Percentiles rank a stretch among this genome's conserved stretches.
Conservation (phyloP, 1,140 invertebrate species). For the Bathynomus jamesi region DNA sequence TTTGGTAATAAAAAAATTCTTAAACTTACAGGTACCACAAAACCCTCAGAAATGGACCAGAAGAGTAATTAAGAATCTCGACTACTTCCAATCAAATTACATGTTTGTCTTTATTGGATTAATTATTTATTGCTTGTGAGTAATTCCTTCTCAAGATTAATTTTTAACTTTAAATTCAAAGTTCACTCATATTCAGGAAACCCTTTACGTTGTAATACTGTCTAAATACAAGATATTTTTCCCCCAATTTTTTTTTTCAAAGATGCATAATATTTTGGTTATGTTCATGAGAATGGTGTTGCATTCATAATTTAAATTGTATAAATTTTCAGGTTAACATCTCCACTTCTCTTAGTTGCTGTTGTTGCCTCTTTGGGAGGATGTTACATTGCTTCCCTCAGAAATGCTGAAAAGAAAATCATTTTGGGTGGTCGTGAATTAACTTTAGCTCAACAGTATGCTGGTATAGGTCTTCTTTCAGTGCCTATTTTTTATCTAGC, state of each 20-base stretch:
- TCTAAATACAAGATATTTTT: no score
- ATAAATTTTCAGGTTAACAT: slow-evolving; percentile 62
- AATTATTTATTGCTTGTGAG: slow-evolving; percentile 76
- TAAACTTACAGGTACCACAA: slow-evolving; percentile 45
- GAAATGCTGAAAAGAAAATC: slow-evolving; percentile 53
- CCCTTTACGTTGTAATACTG: no score
- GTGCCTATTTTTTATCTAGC: slow-evolving; percentile 70
- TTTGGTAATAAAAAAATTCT: no score
- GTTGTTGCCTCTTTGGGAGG: slow-evolving; percentile 57
- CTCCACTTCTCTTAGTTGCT: slow-evolving; percentile 60
- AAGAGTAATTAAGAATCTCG: slow-evolving; percentile 66
- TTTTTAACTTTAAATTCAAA: no score
- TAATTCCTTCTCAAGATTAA: no score
- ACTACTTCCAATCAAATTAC: slow-evolving; percentile 82
- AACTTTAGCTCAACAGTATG: slow-evolving; percentile 64
- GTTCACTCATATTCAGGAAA: no score
- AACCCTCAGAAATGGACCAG: slow-evolving; percentile 58
- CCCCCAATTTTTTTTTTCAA: no score
- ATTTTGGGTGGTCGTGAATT: slow-evolving; percentile 58
- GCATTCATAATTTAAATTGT: no score
- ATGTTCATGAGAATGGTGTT: no score
- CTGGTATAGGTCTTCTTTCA: slow-evolving; percentile 57
- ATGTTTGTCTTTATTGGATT: slow-evolving; percentile 72
- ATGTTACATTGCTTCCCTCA: slow-evolving; percentile 62
- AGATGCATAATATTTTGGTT: no score